Conservation (phyloP, 2,888 invertebrate species). For the Argynnis bischoffii region DNA sequence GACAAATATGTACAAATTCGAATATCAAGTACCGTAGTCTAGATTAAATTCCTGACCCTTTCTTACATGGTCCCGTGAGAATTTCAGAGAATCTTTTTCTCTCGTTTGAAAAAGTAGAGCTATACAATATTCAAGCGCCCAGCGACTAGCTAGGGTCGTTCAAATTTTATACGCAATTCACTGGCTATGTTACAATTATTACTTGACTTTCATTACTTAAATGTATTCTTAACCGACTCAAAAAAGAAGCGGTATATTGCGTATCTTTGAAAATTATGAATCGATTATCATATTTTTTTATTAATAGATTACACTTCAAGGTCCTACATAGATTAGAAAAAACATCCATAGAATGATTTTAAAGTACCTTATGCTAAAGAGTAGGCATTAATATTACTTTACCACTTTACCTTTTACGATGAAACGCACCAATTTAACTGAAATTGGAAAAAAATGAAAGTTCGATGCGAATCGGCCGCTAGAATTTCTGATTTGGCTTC, state of each 20-base stretch:
- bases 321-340: no score
- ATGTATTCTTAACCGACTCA: constrained; percentile 13
- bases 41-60: constrained; percentile 27
- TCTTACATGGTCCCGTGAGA: constrained; percentile 24
- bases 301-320: no score
- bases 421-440: no score
- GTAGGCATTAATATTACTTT: no score
- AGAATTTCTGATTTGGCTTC: constrained; percentile 29
- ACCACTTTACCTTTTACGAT: no score
- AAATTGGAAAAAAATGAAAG: background rate
- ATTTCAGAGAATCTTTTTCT: constrained; percentile 33
- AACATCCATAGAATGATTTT: no score
- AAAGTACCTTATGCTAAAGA: no score
- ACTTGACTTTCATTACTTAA: no score
- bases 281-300: no score
- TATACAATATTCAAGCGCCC: constrained; percentile 35
- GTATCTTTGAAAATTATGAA: no score
- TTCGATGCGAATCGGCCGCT: constrained; percentile 7
- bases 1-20: no score
- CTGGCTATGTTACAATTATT: no score
- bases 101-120: constrained; percentile 29
- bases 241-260: background rate
- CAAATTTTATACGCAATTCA: constrained; percentile 7
- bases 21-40: constrained; percentile 14
- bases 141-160: constrained; percentile 11